phyloP scores from a whole-genome alignment of 2,888 invertebrate genomes.

The Biston stratarius region DNA sequence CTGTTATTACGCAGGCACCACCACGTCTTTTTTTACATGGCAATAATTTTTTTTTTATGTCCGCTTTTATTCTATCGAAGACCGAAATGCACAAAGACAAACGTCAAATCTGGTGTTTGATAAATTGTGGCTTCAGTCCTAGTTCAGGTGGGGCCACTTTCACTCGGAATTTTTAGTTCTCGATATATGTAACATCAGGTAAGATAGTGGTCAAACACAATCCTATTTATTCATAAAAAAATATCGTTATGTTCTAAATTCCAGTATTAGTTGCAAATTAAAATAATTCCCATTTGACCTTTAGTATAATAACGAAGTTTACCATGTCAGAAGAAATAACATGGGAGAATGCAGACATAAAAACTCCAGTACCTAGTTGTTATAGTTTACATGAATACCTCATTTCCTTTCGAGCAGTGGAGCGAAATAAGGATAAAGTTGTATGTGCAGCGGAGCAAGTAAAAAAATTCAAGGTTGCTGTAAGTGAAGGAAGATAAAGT shows the following conservation, averaged over 20 bases:
- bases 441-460: slow-evolving; percentile 16
- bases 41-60: too few relatives aligned
- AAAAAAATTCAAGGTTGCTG: slow-evolving; percentile 4
- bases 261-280: not conserved
- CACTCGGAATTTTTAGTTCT: too few relatives aligned
- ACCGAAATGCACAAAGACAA: too few relatives aligned
- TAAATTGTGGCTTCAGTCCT: too few relatives aligned
- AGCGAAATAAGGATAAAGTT: slow-evolving; percentile 67
- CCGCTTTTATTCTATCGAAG: too few relatives aligned
- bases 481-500: not conserved
- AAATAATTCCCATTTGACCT: slow-evolving; percentile 21
- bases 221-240: too few relatives aligned
- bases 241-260: not conserved
- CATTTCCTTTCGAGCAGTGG: slow-evolving; percentile 71
- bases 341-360: slow-evolving; percentile 44
- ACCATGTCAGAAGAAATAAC: slow-evolving; percentile 33
- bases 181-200: too few relatives aligned
- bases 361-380: slow-evolving; percentile 59
- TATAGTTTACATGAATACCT: slow-evolving; percentile 68
- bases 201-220: too few relatives aligned
- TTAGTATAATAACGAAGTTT: slow-evolving; percentile 21
- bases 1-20: too few relatives aligned
- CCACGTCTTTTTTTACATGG: too few relatives aligned
- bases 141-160: too few relatives aligned
- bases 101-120: too few relatives aligned